Evolutionary conservation across 2,888 invertebrate genomes (phyloP).

Genomic region (Rotaria sp.): DNA sequence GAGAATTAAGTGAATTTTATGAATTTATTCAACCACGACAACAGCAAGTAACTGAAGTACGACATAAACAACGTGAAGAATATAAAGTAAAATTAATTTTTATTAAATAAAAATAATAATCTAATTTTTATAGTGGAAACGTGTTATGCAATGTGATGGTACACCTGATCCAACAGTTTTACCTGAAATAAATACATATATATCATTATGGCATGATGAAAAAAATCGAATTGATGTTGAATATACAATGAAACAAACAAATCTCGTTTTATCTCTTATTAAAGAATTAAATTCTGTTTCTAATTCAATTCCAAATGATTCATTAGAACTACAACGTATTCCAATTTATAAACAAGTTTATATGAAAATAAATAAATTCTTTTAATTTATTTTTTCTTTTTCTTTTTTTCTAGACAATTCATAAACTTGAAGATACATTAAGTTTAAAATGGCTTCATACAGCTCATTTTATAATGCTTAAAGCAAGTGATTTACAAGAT

Average conservation of each 20-base stretch:
- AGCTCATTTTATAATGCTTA: conserved; percentile 47
- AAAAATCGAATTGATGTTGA: conserved; percentile 45
- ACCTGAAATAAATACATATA: conserved; percentile 55
- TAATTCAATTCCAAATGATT: conserved; percentile 45
- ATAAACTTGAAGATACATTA: conserved; percentile 49
- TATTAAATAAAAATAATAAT: not conserved
- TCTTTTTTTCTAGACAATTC: conserved; percentile 44
- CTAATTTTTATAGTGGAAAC: conserved; percentile 48
- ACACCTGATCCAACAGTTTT: conserved; percentile 51
- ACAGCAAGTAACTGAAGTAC: conserved; percentile 43
- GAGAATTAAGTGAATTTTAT: conserved; percentile 49
- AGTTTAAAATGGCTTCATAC: conserved; percentile 50
- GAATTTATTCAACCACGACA: conserved; percentile 45
- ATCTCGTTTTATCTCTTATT: conserved; percentile 49
- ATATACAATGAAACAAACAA: conserved; percentile 47
- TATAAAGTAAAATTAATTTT: conserved; percentile 46
- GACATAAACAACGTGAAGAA: conserved; percentile 46
- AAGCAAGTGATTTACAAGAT: conserved; percentile 49
- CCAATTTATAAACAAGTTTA: conserved; percentile 44
- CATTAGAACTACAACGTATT: conserved; percentile 43
- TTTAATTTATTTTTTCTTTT: not conserved
- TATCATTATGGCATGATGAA: conserved; percentile 51
- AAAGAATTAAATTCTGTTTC: conserved; percentile 47
- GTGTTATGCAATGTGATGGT: conserved; percentile 55
- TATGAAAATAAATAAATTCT: not conserved